Evolutionary conservation across 2,797 vertebrate species (phyloP).

Genomic region (Amblyopsis hoosieri): DNA sequence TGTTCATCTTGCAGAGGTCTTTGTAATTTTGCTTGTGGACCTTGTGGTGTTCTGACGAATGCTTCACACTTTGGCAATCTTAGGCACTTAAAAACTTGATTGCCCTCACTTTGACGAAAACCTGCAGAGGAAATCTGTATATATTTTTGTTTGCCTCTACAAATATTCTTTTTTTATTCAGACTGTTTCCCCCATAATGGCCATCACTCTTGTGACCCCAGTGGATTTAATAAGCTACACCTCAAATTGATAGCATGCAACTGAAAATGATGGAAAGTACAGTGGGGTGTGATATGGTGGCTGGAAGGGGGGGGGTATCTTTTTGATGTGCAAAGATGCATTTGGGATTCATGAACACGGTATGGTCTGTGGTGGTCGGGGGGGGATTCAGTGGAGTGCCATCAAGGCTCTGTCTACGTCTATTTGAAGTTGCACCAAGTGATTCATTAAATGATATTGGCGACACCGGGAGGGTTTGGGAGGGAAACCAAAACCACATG

Average conservation of each 20-base stretch:
- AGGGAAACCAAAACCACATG: conserved; percentile 64
- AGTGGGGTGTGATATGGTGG: not conserved
- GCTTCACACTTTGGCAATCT: not conserved
- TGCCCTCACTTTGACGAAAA: not conserved
- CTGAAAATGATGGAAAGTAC: conserved; percentile 1
- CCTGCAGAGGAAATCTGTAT: conserved; percentile 1
- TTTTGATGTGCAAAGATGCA: conserved; percentile 39
- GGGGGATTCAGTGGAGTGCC: conserved; percentile 56
- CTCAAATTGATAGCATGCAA: conserved; percentile 23
- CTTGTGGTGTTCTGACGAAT: conserved; percentile 2
- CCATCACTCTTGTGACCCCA: conserved; percentile 3
- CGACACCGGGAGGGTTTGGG: conserved; percentile 55
- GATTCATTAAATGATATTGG: conserved; percentile 67
- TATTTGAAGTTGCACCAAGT: conserved; percentile 54
- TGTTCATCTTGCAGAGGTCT: conserved; percentile 5
- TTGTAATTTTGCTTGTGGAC: conserved; percentile 7
- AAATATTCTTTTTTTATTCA: conserved; percentile 17
- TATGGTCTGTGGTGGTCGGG: conserved; percentile 46
- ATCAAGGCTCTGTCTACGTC: conserved; percentile 48
- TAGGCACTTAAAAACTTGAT: not conserved
- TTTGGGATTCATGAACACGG: conserved; percentile 49
- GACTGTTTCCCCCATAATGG: conserved; percentile 16
- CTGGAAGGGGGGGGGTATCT: conserved; percentile 18
- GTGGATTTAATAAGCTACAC: not conserved
- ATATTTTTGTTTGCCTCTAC: conserved; percentile 33